These are phyloP conservation scores for Theretra japonica DNA, from an alignment of 2,888 invertebrate species.

Conservation along the genomic window DNA sequence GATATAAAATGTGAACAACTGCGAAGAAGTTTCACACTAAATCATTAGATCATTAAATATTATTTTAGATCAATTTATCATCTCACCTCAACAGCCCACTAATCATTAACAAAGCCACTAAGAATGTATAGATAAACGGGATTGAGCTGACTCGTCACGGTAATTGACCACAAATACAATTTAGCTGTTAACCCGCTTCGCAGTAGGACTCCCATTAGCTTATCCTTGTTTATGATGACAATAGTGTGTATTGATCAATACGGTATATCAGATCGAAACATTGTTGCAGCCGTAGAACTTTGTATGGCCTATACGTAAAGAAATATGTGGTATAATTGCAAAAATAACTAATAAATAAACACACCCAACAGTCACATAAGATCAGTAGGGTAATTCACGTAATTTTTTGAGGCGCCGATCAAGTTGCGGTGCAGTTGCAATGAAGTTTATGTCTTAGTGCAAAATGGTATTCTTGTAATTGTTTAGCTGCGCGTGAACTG, in stretches of 20 bases:
- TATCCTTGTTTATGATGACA: background rate
- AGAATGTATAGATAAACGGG: background rate
- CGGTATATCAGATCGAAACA: background rate
- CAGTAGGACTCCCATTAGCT: background rate
- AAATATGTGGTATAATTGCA: background rate
- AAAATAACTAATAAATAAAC: no score
- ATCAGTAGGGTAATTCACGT: no score
- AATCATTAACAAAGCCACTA: background rate
- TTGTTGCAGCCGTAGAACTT: background rate
- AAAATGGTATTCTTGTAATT: no score
- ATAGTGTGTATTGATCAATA: background rate
- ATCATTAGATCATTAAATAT: no score
- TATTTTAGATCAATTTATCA: no score
- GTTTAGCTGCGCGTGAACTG: no score
- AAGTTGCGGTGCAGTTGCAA: no score
- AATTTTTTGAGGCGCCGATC: no score
- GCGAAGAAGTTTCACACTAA: no score
- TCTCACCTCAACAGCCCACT: background rate
- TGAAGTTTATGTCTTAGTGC: no score
- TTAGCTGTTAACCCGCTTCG: background rate
- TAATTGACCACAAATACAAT: slow-evolving; percentile 18
- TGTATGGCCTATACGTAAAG: background rate
- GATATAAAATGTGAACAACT: no score
- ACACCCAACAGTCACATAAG: no score
- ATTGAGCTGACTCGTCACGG: background rate